Evolutionary conservation across 1,140 invertebrate genomes (phyloP).

Genomic region (Megathymus violae): DNA sequence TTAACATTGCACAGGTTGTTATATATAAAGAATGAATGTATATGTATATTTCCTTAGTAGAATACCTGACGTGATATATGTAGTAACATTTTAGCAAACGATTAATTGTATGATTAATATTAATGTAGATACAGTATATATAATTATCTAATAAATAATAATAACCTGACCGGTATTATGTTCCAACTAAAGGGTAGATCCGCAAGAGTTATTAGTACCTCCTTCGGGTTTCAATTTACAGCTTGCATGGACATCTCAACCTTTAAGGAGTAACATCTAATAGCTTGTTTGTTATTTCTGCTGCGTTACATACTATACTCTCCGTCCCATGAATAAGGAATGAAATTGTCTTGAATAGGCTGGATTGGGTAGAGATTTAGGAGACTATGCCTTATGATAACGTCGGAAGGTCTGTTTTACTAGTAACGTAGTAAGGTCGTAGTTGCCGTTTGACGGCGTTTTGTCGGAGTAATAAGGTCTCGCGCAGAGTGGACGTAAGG

Average conservation of each 20-base stretch:
- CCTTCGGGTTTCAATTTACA: conserved; percentile 77
- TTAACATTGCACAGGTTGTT: too few species aligned
- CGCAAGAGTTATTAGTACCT: conserved; percentile 52
- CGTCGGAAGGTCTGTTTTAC: conserved; percentile 45
- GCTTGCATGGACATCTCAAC: conserved; percentile 74
- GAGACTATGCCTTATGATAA: conserved; percentile 48
- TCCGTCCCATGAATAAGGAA: conserved; percentile 52
- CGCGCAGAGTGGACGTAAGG: conserved; percentile 78
- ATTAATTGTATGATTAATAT: too few species aligned
- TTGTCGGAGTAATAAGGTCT: conserved; percentile 82
- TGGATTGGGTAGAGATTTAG: conserved; percentile 8
- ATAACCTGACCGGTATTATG: conserved; percentile 15
- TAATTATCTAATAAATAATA: conserved; percentile 18
- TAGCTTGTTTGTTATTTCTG: conserved; percentile 61
- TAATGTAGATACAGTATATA: not conserved
- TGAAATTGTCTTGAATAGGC: conserved; percentile 42
- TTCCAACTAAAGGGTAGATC: conserved; percentile 28
- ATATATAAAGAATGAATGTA: too few species aligned
- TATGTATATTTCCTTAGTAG: too few species aligned
- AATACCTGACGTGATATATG: not conserved
- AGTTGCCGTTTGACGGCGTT: conserved; percentile 75
- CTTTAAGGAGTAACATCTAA: conserved; percentile 64
- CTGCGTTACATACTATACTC: conserved; percentile 56
- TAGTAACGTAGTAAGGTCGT: conserved; percentile 18
- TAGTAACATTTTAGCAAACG: too few species aligned